Base-by-base conservation (phyloP, 2,113 vertebrate species). In the Chaetodon trifascialis region DNA sequence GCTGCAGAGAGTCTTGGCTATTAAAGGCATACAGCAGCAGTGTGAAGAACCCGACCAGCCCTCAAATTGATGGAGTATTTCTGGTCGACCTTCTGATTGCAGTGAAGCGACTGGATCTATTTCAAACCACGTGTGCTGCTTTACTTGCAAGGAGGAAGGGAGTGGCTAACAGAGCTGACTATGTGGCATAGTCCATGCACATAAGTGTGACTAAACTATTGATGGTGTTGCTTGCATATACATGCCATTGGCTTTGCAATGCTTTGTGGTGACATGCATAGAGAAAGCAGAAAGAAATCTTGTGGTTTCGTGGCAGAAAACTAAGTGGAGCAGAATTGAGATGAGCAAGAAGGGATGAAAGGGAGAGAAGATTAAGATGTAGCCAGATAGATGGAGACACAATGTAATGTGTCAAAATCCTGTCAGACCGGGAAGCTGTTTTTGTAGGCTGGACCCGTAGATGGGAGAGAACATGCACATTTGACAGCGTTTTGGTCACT, bases 391-490 rank as follows among this genome's bases (percentile, higher is more conserved):
- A 58, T n/a, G 44, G 54, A 84, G 69, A 83, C 30, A 21, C 34
- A 11, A 7, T 16, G 56, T 65, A 55, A 54, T 63, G 64, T 89
- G 63, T 84, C 69, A 65, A 60, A 85, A 69, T 42, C 25, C 64
- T 52, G 51, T 47, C 46, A 80, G 47, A 54, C 19, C 70, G 73
- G 38, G 66, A 78, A 79, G 36, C 38, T 42, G 80, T 88, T 86
- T 85, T 49, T 59, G 6, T 17, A 58, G 34, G 60, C 56, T 38
- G 11, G 72, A 80, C 75, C 67, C 52, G 56, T 64, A 73, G 59
- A 82, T n/a, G 65, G 64, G 21, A 60, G n/a, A 71, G 75, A 60
- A 68, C 86, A 85, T 62, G 66, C 62, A 55, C 38, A 70, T 76
- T 73, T 73, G 69, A 74, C 75, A 66, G 47, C 12, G 66, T 82